These are phyloP conservation scores for Apamea sordens DNA, from an alignment of 2,888 invertebrate genomes.

Conservation along the genomic window DNA sequence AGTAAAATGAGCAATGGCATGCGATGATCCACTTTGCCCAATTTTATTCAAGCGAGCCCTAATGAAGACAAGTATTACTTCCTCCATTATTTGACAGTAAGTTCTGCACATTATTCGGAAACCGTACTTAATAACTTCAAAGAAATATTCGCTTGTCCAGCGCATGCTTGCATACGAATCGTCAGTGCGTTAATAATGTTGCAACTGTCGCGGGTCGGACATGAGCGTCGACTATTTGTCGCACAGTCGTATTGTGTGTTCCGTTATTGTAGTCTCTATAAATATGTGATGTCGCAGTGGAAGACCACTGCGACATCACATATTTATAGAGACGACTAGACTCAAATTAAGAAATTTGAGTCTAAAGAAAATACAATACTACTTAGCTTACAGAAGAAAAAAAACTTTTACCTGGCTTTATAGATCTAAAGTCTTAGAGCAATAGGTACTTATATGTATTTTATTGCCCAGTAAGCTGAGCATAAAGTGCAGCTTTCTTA, in stretches of 20 bases:
- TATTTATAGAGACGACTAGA: too few species aligned
- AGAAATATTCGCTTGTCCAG: conserved; percentile 62
- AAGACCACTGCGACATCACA: too few species aligned
- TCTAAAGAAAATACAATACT: neutral
- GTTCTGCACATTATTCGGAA: conserved; percentile 26
- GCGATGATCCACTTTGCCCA: conserved; percentile 9
- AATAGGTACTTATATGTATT: too few species aligned
- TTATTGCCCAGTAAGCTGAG: too few species aligned
- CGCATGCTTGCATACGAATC: conserved; percentile 67
- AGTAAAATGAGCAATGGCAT: neutral
- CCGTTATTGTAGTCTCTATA: conserved; percentile 30
- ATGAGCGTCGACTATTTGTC: conserved; percentile 30
- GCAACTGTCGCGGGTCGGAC: conserved; percentile 61
- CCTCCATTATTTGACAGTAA: conserved; percentile 17
- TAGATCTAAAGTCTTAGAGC: too few species aligned
- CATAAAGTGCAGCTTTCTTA: too few species aligned
- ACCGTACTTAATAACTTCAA: conserved; percentile 45
- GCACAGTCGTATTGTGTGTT: conserved; percentile 44
- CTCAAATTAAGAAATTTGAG: too few species aligned
- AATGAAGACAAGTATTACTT: neutral
- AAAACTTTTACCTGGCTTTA: too few species aligned
- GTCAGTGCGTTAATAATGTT: conserved; percentile 68
- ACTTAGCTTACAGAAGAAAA: too few species aligned
- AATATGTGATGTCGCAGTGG: conserved; percentile 10
- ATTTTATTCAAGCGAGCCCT: conserved; percentile 12